Base-by-base conservation (phyloP, 2,888 invertebrate species). In the Oxycera nigricornis region DNA sequence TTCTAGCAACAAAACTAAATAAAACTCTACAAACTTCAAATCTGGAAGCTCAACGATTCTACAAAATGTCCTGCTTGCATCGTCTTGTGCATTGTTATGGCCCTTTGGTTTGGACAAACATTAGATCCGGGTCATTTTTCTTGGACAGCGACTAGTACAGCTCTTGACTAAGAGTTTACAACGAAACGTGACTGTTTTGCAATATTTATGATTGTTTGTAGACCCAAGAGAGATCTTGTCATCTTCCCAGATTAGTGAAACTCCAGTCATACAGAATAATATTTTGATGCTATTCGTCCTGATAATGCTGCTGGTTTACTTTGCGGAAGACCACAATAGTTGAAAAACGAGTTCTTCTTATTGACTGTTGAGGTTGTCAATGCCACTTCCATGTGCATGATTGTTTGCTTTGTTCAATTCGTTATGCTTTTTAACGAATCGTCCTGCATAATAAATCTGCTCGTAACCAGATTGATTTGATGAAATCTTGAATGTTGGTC, bases 211-310 rank as follows among this genome's bases (percentile, higher is more conserved):
- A 77, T 84, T 84, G 76, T 81, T 81, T 79, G 81, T 78, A 72
- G 85, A 85, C 78, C 79, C 82, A 67, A 84, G 77, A 35, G 85
- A 85, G 62, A 85, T 79, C 77, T 82, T 82, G 77, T 83, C 83
- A 39, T 78, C 77, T 52, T 79, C 78, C 11, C 46, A 14, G 72
- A 73, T 62, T 73, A 46, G 39, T 73, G 72, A 31, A 17, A n/a
- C 26, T 41, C n/a, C 68, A 62, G 41, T 70, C 57, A 73, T 39
- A 55, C 55, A 24, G 35, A 81, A 79, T 72, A 79, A 78, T 70
- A 82, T 78, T 68, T 24, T 59, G 59, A 59, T 59, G 59, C 30
- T 59, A 59, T 59, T 59, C 30, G 28, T 30, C 28, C 30, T 59
- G 59, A 59, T 59, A 11, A 59, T 59, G 28, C 17, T 59, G 59